Base-by-base conservation (phyloP, 2,888 invertebrate genomes). In the Fragum whitleyi region DNA sequence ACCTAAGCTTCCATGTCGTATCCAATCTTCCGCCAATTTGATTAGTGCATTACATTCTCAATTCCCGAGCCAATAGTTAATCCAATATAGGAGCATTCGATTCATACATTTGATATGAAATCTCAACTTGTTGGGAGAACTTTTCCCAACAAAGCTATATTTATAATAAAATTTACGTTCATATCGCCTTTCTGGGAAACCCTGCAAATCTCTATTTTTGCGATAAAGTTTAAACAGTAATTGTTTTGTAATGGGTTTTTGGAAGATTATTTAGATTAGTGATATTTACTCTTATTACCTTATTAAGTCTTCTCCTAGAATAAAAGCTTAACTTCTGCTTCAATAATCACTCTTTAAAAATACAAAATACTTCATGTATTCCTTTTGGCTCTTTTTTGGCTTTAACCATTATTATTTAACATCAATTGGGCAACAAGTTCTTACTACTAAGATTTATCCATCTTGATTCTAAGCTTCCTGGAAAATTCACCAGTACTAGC, bases 31-130 rank as follows among this genome's bases (percentile, higher is more conserved):
- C 36, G 65, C n/a, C 32, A 65, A 65, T 65, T 65, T 42, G 42
- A 65, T 65, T 65, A 65, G 65, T 65, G 36, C 65, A 65, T 65
- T 65, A 65, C 65, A 36, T 26, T 42, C 42, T 42, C 42, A 65
- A 65, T 65, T 65, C 65, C 65, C 65, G 42, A 65, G 65, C 65
- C 23, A 39, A 65, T 42, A 26, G 42, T 65, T 65, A 65, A 65
- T 65, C 65, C 65, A 65, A 65, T 65, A 65, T 39, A 65, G 21
- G 23, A 65, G 65, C 36, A 65, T 65, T 65, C 65, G 42, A 65
- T 42, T 65, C 65, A 65, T 65, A 65, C 65, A 65, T 65, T 65
- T 65, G 65, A 65, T 65, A 65, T 65, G 42, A 65, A 65, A 65
- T 65, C 65, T 39, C 65, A 23, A 39, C 36, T 65, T 65, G 42